Evolutionary conservation across 2,113 vertebrate species (phyloP).

Genomic region (Galbula dea): DNA sequence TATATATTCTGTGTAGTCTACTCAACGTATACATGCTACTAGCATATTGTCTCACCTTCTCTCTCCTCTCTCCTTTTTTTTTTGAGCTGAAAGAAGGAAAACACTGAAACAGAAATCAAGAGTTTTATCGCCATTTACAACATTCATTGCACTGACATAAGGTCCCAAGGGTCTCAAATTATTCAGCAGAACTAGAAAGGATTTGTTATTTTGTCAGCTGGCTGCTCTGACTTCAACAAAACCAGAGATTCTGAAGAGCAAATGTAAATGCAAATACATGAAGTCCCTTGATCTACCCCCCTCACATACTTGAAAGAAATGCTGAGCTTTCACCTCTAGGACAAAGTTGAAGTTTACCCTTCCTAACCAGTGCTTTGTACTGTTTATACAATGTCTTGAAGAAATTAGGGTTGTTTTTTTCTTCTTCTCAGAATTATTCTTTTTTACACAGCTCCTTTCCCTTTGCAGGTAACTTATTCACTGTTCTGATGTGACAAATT

Average conservation of each 20-base stretch:
- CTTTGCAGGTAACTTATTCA: neutral
- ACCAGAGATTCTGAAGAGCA: neutral
- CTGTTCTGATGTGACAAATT: neutral
- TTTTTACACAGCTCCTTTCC: neutral
- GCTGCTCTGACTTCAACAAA: neutral
- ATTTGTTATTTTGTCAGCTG: neutral
- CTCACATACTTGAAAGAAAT: neutral
- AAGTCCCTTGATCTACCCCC: neutral
- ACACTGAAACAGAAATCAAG: neutral
- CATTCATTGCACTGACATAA: neutral
- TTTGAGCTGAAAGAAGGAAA: neutral
- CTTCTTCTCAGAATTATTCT: neutral
- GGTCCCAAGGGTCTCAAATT: neutral
- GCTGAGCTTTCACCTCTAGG: conserved; percentile 1
- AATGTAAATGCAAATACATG: conserved; percentile 2
- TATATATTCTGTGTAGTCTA: neutral
- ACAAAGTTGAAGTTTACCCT: neutral
- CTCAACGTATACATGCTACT: neutral
- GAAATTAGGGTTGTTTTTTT: neutral
- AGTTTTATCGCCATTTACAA: neutral
- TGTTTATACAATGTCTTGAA: neutral
- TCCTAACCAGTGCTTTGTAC: neutral
- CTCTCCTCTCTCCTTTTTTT: neutral
- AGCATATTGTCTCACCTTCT: neutral
- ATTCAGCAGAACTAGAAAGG: neutral